phyloP scores from a whole-genome alignment of 64 coral and sea anemone species.

The Pocillopora verrucosa region DNA sequence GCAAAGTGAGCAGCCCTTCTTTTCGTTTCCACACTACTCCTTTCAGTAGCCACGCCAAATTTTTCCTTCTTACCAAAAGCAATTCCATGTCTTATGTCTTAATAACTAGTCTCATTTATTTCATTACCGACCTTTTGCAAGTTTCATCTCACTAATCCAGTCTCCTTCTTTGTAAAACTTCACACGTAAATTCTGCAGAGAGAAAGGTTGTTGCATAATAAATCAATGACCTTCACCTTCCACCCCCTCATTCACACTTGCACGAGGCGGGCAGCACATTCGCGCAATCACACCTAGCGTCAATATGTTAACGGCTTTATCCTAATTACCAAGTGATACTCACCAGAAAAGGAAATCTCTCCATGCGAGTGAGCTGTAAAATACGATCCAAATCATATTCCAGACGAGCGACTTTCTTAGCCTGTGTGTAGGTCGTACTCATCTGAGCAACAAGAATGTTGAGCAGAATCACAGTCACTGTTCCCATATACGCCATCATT shows the following conservation, averaged over 20 bases:
- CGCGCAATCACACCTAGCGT: not conserved
- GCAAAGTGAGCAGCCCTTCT: too few species aligned
- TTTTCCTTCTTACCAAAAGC: too few species aligned
- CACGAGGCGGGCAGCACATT: not conserved
- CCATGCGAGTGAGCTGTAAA: slow-evolving; percentile 65
- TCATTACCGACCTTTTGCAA: slow-evolving; percentile 70
- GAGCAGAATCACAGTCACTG: slow-evolving; percentile 67
- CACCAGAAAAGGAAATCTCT: slow-evolving; percentile 56
- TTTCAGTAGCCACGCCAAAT: too few species aligned
- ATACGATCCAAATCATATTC: slow-evolving; percentile 81
- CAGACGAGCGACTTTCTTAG: slow-evolving; percentile 66
- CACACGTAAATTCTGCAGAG: slow-evolving; percentile 55
- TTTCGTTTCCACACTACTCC: too few species aligned
- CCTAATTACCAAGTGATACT: too few species aligned
- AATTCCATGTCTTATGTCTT: too few species aligned
- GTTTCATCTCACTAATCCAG: slow-evolving; percentile 80
- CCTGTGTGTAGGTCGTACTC: slow-evolving; percentile 73
- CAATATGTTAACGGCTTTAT: too few species aligned
- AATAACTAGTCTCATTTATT: too few species aligned
- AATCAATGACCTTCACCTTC: too few species aligned
- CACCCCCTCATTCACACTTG: too few species aligned
- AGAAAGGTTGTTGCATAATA: too few species aligned
- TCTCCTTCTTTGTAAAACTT: slow-evolving; percentile 74
- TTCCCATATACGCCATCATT: slow-evolving; percentile 78
- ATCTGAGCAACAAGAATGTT: slow-evolving; percentile 91